These are phyloP conservation scores for Gymnorhina tibicen DNA, from an alignment of 2,113 vertebrate species.

Conservation along the genomic window DNA sequence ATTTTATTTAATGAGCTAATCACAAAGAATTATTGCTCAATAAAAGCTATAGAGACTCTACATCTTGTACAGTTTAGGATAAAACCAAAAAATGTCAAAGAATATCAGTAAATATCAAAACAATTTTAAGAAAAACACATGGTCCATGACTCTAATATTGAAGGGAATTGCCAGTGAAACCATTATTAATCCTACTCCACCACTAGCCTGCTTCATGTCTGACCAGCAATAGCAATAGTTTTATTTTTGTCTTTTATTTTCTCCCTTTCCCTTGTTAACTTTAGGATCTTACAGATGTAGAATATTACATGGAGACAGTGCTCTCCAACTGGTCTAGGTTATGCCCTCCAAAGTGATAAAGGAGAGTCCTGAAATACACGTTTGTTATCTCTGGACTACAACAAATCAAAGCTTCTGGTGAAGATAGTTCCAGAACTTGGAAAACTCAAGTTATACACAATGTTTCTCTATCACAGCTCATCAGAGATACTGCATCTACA, in stretches of 20 bases:
- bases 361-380: fast-evolving
- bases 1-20: background rate
- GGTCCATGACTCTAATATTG: background rate
- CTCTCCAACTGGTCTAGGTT: background rate
- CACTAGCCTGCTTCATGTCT: background rate
- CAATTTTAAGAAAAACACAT: background rate
- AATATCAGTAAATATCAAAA: background rate
- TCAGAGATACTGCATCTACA: background rate
- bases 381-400: background rate
- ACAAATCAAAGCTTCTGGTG: background rate
- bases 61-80: background rate
- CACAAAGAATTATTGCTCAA: background rate
- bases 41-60: background rate
- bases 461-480: background rate
- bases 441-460: background rate
- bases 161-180: background rate
- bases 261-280: background rate
- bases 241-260: background rate
- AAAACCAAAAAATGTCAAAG: background rate
- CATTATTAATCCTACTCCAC: background rate
- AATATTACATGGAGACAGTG: background rate
- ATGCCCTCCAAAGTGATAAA: background rate
- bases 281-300: fast-evolving
- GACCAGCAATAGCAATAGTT: background rate
- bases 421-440: background rate